phyloP scores from a whole-genome alignment of 2,797 vertebrate species.

The Bradypus variegatus region DNA sequence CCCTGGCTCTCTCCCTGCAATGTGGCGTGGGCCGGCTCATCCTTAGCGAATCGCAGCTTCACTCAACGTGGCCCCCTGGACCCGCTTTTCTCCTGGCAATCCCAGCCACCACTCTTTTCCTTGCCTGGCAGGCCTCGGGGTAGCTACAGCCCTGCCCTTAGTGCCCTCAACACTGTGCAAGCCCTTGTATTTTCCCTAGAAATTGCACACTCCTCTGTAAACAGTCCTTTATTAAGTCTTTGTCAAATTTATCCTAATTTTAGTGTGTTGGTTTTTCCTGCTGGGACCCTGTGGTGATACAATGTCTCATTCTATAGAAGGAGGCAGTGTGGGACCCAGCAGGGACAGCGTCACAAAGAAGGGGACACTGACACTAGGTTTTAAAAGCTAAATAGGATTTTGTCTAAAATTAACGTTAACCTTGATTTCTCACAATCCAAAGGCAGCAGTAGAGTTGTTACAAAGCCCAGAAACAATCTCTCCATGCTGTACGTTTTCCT shows the following conservation, averaged over 20 bases:
- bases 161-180: background rate
- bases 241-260: background rate
- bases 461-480: background rate
- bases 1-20: background rate
- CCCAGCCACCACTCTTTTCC: background rate
- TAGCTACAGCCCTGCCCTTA: background rate
- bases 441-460: background rate
- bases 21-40: background rate
- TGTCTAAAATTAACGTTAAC: conserved; percentile 13
- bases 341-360: background rate
- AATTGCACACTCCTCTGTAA: background rate
- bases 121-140: background rate
- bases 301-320: background rate
- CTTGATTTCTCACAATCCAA: conserved; percentile 11
- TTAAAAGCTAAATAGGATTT: conserved; percentile 17
- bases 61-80: background rate
- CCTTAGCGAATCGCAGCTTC: background rate
- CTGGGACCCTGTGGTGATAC: background rate
- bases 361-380: background rate
- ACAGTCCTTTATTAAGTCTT: background rate
- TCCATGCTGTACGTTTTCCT: background rate
- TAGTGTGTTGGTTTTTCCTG: background rate
- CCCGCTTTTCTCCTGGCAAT: background rate
- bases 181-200: background rate
- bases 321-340: background rate